Base-by-base conservation (phyloP, 2,888 invertebrate species). In the Fissipunctia ypsillon region DNA sequence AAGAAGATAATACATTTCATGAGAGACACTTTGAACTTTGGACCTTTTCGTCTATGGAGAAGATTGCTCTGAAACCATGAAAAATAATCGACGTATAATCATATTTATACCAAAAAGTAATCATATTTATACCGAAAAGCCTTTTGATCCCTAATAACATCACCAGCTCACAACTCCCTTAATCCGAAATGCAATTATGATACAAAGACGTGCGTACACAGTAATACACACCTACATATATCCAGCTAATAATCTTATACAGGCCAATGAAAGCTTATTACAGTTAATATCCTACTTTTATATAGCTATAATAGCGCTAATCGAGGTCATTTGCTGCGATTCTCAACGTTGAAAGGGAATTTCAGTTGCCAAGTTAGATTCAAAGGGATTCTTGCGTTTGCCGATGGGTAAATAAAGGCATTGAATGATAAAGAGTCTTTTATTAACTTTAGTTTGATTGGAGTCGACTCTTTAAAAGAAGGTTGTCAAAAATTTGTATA, bases 281-380 rank as follows among this genome's bases (percentile, higher is more conserved):
- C 78, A 67, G 74, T 84, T 88, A 88, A 88, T 87, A 87, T 76
- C 81, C 76, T 48, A 82, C 85, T 88, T 89, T 89, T 89, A 89
- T 87, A 84, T 64, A 70, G 83, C 87, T 74, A 87, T 88, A 86
- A 88, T 82, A 74, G 84, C 82, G 63, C 81, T 87, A 83, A 85
- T 85, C 78, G 80, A 81, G 80, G 78, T 78, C 71, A 74, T 81
- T 81, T 63, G 45, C 79, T 43, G 56, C 14, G 87, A 70, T 76
- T 81, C 84, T 85, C 87, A 84, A 87, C 41, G 52, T 78, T 64
- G 61, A 22, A 22, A 56, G 48, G n/a, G 19, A 45, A 31, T 38
- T 41, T 35, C 1, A 67, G 52, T 61, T 48, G 38, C 38, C 0
- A 50, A 59, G 28, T 61, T 56, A 0, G 19, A 25, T 59, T 69